Conservation (phyloP, 2,888 invertebrate genomes). For the Cylloceria caligata region DNA sequence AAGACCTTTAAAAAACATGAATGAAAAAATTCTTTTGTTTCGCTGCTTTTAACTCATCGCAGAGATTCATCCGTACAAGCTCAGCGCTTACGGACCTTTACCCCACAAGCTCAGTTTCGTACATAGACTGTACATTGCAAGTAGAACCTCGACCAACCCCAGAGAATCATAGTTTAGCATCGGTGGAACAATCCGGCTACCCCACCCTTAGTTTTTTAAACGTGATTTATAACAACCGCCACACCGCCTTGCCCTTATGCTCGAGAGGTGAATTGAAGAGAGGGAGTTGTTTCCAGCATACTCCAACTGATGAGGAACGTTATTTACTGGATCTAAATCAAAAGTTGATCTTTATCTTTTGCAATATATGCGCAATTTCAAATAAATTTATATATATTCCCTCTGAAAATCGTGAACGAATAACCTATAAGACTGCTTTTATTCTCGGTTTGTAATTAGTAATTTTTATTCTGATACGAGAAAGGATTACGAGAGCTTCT, state of each 20-base stretch:
- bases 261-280: background rate
- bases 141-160: conserved; percentile 13
- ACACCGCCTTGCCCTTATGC: conserved; percentile 17
- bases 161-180: conserved; percentile 44
- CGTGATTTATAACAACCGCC: conserved; percentile 57
- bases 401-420: background rate
- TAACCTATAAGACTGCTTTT: background rate
- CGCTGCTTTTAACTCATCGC: background rate
- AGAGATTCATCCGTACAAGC: background rate
- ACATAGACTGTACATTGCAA: background rate
- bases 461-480: background rate
- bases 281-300: conserved; percentile 20
- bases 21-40: background rate
- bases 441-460: conserved; percentile 11
- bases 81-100: background rate
- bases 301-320: conserved; percentile 52
- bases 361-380: background rate
- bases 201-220: conserved; percentile 49
- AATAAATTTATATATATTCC: background rate
- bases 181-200: conserved; percentile 56
- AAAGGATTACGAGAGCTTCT: background rate
- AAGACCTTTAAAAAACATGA: background rate
- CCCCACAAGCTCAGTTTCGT: background rate
- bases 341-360: conserved; percentile 1
- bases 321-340: conserved; percentile 43